Evolutionary conservation across 1,140 invertebrate genomes (phyloP), one percentile per base, ranked within the genome.

Genomic region (Trachymyrmex cornetzi): DNA sequence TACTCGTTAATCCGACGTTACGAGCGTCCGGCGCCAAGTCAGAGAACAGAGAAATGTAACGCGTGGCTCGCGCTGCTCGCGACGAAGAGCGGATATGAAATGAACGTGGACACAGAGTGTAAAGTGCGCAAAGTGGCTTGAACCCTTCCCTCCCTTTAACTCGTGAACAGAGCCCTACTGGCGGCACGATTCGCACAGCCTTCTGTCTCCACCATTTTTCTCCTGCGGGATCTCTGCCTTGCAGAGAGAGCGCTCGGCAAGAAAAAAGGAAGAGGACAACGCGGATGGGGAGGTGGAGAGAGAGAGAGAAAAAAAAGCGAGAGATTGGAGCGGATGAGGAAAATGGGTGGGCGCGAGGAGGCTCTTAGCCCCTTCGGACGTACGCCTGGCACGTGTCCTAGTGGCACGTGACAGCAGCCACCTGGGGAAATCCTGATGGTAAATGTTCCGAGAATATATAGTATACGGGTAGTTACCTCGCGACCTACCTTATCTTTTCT

Each of bases 321-420:
- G 85, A 90, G 84, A 88, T 74, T 66, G 74, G 85, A 84, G 74
- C 67, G 48, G 71, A 87, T 61, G 85, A 87, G 72, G 57, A 57
- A 66, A 50, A 57, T 50, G 75, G 53, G 71, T n/a, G 59, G 63
- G 44, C 30, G 72, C 48, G 84, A 74, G 79, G 72, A 64, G 22
- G 64, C 74, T 87, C 75, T 88, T 63, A 82, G 87, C 77, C 81
- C 71, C 87, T 55, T 86, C 69, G 64, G 85, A 87, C 77, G 74
- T 84, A 89, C 79, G 80, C 89, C 85, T 89, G 87, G 85, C 88
- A 89, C 85, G 77, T 86, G 87, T 84, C 77, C 77, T 82, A 85
- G 82, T 79, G 87, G 81, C 74, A 88, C 88, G 87, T 89, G 88
- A 89, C 88, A 89, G 88, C 87, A 79, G 71, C 87, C 88, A 88